These are phyloP conservation scores for Rhamnusium bicolor DNA, from an alignment of 2,888 invertebrate genomes.

Conservation along the genomic window DNA sequence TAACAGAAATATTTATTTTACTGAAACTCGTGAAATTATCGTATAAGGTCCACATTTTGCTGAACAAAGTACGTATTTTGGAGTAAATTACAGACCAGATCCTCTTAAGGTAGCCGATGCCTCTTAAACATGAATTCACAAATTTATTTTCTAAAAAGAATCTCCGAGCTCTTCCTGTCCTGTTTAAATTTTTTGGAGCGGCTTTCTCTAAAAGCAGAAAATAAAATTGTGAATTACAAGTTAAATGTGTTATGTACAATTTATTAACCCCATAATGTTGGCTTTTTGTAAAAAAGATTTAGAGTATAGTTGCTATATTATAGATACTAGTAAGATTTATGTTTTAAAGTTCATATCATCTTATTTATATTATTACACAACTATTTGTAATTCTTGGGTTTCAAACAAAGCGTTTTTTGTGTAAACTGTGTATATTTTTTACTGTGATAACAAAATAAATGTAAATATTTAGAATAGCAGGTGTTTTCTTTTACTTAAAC, in stretches of 20 bases:
- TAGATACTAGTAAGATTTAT: not conserved
- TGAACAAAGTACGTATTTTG: no score
- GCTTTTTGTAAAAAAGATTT: constrained; percentile 20
- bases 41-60: no score
- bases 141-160: not conserved
- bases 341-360: constrained; percentile 35
- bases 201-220: not conserved
- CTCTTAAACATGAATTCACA: not conserved
- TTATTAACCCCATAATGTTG: constrained; percentile 6
- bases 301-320: constrained; percentile 7
- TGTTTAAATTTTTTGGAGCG: not conserved
- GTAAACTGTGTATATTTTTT: constrained; percentile 63
- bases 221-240: not conserved
- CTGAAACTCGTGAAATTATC: no score
- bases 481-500: constrained; percentile 16
- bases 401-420: constrained; percentile 48
- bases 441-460: constrained; percentile 65
- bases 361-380: constrained; percentile 38
- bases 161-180: not conserved
- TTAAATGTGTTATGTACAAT: constrained; percentile 1
- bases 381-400: constrained; percentile 41
- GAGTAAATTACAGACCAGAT: no score
- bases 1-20: no score
- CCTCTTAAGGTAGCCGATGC: not conserved
- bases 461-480: constrained; percentile 55